Conservation (phyloP, 2,888 invertebrate genomes). For the Metalampra italica region DNA sequence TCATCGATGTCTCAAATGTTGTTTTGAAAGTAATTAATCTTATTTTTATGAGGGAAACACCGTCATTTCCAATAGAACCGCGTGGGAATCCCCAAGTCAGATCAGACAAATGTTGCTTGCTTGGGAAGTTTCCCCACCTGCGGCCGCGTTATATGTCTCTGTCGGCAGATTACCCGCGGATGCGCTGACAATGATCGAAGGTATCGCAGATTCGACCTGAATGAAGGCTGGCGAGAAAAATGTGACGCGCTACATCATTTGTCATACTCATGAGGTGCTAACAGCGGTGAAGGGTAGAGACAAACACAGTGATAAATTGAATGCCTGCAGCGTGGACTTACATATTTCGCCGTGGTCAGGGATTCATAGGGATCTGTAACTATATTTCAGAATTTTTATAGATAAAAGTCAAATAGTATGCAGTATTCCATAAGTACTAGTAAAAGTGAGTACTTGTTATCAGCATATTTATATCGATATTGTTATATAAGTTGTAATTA, state of each 20-base stretch:
- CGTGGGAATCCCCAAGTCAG: slow-evolving; percentile 26
- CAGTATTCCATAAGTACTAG: too few species aligned
- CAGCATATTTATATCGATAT: too few species aligned
- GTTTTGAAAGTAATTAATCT: too few species aligned
- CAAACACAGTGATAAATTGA: not conserved
- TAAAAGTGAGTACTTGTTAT: too few species aligned
- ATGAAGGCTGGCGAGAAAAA: not conserved
- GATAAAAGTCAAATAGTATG: too few species aligned
- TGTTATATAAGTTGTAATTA: too few species aligned
- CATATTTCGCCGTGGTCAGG: too few species aligned
- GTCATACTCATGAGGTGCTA: not conserved
- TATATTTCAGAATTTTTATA: too few species aligned
- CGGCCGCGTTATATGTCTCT: slow-evolving; percentile 39
- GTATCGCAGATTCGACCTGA: slow-evolving; percentile 20
- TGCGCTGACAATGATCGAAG: slow-evolving; percentile 48
- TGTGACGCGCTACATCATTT: not conserved
- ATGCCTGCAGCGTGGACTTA: not conserved
- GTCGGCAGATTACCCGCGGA: slow-evolving; percentile 35
- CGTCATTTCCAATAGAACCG: not conserved
- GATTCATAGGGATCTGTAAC: too few species aligned
- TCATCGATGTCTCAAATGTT: too few species aligned
- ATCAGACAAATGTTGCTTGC: slow-evolving; percentile 52
- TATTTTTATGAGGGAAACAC: not conserved
- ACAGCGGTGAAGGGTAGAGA: too few species aligned
- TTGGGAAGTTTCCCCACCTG: slow-evolving; percentile 42